Percentiles rank a stretch among this genome's conserved stretches.
Evolutionary conservation across 2,797 vertebrate genomes (phyloP).

Genomic region (Eleutherodactylus coqui): DNA sequence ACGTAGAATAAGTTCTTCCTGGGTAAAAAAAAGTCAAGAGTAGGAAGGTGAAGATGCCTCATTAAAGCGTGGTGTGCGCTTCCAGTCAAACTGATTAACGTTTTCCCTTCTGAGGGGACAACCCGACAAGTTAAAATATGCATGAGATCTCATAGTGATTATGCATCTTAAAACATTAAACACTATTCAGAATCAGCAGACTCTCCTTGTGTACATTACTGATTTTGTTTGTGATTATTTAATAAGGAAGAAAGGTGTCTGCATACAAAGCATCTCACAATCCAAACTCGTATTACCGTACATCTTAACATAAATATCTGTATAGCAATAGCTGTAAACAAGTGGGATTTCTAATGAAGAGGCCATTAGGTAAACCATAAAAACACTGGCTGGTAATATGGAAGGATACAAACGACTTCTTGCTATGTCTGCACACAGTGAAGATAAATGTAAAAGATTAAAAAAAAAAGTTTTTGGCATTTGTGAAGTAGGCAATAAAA

Average conservation of each 20-base stretch:
- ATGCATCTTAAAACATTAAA: conserved; percentile 49
- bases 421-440: not conserved
- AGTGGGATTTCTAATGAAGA: not conserved
- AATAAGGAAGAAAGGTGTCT: conserved; percentile 32
- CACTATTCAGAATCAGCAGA: conserved; percentile 18
- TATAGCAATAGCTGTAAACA: not conserved
- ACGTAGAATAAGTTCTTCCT: conserved; percentile 30
- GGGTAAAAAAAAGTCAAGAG: conserved; percentile 46
- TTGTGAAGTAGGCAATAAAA: not conserved
- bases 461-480: not conserved
- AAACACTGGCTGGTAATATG: not conserved
- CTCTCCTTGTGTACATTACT: conserved; percentile 42
- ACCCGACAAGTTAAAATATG: conserved; percentile 53
- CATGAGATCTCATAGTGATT: conserved; percentile 31
- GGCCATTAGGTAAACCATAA: not conserved
- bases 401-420: not conserved
- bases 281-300: not conserved
- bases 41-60: conserved; percentile 36
- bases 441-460: not conserved
- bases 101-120: conserved; percentile 43
- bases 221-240: conserved; percentile 29
- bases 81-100: conserved; percentile 52
- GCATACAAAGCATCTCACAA: conserved; percentile 5
- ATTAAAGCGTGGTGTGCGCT: conserved; percentile 42
- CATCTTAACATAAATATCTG: not conserved